Evolutionary conservation across 2,113 vertebrate species (phyloP), one percentile per base, ranked within the genome.

Genomic region (Strix aluco): DNA sequence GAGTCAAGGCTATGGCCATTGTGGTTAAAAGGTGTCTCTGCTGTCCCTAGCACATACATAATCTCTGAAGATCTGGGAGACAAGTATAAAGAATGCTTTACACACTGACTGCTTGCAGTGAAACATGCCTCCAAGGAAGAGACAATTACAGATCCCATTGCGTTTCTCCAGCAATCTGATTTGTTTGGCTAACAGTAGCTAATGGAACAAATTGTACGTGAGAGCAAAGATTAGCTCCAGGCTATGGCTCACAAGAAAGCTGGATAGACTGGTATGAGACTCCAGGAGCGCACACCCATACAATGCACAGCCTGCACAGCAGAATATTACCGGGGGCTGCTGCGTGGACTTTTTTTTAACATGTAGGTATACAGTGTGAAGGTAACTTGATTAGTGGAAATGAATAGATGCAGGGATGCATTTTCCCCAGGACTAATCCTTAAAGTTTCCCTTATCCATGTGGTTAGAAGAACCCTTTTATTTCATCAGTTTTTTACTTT

Each of bases 261-360:
- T 59, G 66, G 72, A 51, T 61, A 27, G 13, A 47, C 29, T 27
- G 11, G 47, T n/a, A 34, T 4, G 40, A 58, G 34, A 51, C 15
- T 27, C 27, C 10, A 34, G 13, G 49, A 90, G 44, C 61, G 79
- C 61, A 27, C 0, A 0, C 30, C 30, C 25, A 34, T 7, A 20
- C 38, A 11, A 3, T 2, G 62, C 21, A 21, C 29, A 85, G n/a
- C 18, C 77, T 15, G 11, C 8, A 7, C 1, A 23, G 36, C 44
- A 65, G 12, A 54, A 1, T 58, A 54, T 36, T 52, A 5, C 11
- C 3, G 38, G 18, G 10, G 27, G 21, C 36, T 85, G 46, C 57
- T 9, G 6, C 55, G 15, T 1, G 0, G 14, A 36, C 17, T 1
- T 0, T 17, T 67, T 25, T 58, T 49, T 21, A 51, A 27, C 44